Base-by-base conservation (phyloP, 1,140 invertebrate species). In the Parapsyche elsis region DNA sequence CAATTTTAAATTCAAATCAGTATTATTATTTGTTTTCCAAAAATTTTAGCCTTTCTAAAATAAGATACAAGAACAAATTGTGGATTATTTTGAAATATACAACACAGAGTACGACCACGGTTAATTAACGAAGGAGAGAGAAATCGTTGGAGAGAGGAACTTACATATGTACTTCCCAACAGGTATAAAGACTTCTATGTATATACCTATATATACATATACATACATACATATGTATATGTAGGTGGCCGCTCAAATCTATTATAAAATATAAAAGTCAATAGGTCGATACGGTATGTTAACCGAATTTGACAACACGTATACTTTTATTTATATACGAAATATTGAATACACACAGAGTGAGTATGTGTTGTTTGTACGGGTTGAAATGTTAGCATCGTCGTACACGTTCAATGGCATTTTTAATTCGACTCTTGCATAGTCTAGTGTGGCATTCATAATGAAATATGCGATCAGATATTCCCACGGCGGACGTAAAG, bases 381-480 rank as follows among this genome's bases (percentile, higher is more conserved):
- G 30, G 30, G 30, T 7, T 38, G n/a, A 38, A 38, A 38, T 7
- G 30, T 38, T 53, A 12, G 49, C 10, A 10, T 12, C 49, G 49
- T 53, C 30, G 7, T 38, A 38, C 30, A 38, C 30, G 30, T 38
- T 38, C 30, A 7, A 38, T 38, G 7, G 30, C 30, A 38, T 38
- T 38, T 38, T 38, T 38, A 38, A 38, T 38, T 38, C 57, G 57
- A 19, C 5, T 7, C 67, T 23, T 30, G 30, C 30, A 71, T 44
- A 71, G 10, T 16, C 67, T 19, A 73, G 24, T 46, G 12, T 7
- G 14, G 45, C 71, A 46, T 73, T 73, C 71, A 73, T 73, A 73
- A 73, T 73, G 71, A 73, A 73, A 46, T 73, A 12, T n/a, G 23
- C 9, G 21, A 71, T 73, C 44, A 46, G 38, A 38, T 38, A 73